A percentile compares a stretch with the other conserved stretches of the same genome.
These are phyloP conservation scores for Colletes latitarsis DNA, from an alignment of 1,140 invertebrate genomes.

Conservation along the genomic window DNA sequence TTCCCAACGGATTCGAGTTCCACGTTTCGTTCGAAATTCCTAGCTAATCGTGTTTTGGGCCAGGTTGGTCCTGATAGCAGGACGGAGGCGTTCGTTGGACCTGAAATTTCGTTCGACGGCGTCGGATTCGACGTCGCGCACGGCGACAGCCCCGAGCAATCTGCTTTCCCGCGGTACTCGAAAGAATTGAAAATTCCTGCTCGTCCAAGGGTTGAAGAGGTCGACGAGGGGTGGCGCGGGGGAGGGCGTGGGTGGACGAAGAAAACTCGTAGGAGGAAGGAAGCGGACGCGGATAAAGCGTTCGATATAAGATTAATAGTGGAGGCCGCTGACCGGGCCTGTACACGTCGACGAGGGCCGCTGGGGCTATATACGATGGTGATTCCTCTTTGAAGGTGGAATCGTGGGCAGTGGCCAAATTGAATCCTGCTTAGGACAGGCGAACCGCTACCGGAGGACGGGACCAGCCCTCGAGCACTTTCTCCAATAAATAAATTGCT, in stretches of 20 bases:
- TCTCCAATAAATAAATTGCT: slow-evolving; percentile 78
- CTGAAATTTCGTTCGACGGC: slow-evolving; percentile 31
- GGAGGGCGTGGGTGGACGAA: slow-evolving; percentile 6
- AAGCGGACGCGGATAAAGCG: slow-evolving; percentile 77
- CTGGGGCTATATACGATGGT: slow-evolving; percentile 69
- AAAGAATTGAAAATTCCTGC: slow-evolving; percentile 80
- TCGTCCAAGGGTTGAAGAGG: slow-evolving; percentile 73
- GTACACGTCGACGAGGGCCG: slow-evolving; percentile 68
- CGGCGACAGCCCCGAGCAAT: slow-evolving; percentile 56
- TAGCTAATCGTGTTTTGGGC: background rate
- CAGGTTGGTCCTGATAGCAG: no score
- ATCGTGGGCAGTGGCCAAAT: slow-evolving; percentile 79
- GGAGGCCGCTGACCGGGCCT: slow-evolving; percentile 67
- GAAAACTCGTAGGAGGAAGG: slow-evolving; percentile 37
- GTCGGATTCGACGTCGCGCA: slow-evolving; percentile 4
- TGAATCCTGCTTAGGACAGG: slow-evolving; percentile 81
- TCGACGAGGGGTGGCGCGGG: slow-evolving; percentile 28
- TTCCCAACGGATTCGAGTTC: background rate
- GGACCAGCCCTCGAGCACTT: slow-evolving; percentile 69
- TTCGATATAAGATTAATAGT: slow-evolving; percentile 82
- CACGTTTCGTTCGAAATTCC: background rate
- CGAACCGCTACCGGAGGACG: slow-evolving; percentile 59
- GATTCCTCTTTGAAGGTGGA: slow-evolving; percentile 81
- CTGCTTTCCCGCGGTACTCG: slow-evolving; percentile 67
- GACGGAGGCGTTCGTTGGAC: slow-evolving; percentile 3